Evolutionary conservation across 2,888 invertebrate species (phyloP).

Genomic region (Schizotus pectinicornis): DNA sequence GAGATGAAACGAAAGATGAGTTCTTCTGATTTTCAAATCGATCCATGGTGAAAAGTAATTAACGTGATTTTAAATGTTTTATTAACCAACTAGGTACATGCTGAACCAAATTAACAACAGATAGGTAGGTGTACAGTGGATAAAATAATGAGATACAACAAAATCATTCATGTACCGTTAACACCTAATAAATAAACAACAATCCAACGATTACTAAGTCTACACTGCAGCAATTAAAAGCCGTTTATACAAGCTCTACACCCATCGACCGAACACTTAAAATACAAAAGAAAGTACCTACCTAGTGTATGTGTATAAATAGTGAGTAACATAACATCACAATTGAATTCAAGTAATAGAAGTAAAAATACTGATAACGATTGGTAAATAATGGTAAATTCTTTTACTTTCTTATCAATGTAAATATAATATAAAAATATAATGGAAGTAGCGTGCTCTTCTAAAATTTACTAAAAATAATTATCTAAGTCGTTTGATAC

Average conservation of each 20-base stretch:
- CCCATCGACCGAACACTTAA: neutral
- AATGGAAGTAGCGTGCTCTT: slow-evolving; percentile 31
- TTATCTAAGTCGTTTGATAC: slow-evolving; percentile 19
- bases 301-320: neutral
- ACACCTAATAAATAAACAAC: slow-evolving; percentile 17
- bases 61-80: too few relatives aligned
- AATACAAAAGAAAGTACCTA: neutral
- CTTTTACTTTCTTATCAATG: slow-evolving; percentile 4
- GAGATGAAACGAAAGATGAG: too few relatives aligned
- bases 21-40: too few relatives aligned
- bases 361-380: neutral
- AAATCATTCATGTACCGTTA: neutral
- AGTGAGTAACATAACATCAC: neutral
- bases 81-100: too few relatives aligned
- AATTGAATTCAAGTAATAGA: neutral
- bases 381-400: neutral
- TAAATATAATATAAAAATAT: slow-evolving; percentile 32
- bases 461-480: slow-evolving; percentile 25
- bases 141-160: slow-evolving; percentile 2
- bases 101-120: too few relatives aligned
- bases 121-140: too few relatives aligned
- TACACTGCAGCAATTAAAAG: slow-evolving; percentile 7
- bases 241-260: neutral
- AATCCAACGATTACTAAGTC: slow-evolving; percentile 19
- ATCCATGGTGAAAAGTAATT: too few relatives aligned